Base-by-base conservation (phyloP, 2,888 invertebrate species). In the Microchrysa polita region DNA sequence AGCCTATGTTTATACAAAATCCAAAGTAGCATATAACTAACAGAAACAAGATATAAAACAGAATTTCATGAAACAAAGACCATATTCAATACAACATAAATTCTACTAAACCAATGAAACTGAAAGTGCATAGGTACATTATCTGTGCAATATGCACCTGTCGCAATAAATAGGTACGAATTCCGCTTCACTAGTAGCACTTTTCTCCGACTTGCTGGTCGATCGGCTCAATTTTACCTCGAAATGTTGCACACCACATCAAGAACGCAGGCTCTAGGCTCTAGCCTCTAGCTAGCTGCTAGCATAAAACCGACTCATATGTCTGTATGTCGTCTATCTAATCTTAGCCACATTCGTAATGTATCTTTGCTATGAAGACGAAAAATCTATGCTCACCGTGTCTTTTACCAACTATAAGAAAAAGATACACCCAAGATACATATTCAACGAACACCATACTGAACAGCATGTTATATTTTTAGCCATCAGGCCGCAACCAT, bases 341-440 rank as follows among this genome's bases (percentile, higher is more conserved):
- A 69, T 69, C 69, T 69, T 69, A 69, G 69, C 16, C 55, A 34
- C 48, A 55, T 57, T 57, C 40, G 69, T 57, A 53, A 67, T 67
- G 27, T 53, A 12, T 53, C 42, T 18, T n/a, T n/a, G n/a, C n/a
- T n/a, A n/a, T 34, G 27, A 34, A 34, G 27, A 34, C 27, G n/a
- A n/a, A n/a, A n/a, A 34, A 7, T 34, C 7, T 34, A 34, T 34
- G 27, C 27, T 34, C 27, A 34, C 27, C n/a, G n/a, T n/a, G n/a
- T n/a, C n/a, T 5, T 34, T 34, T 34, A 7, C 27, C 27, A 34
- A 5, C 27, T 7, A 34, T 34, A 53, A 67, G 67, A 67, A 4
- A 16, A 53, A 53, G 22, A 12, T 16, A 34, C 34, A 53, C 5
- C 52, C 18, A 20, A 53, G 67, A 67, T 53, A 67, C 67, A 67